A percentile compares a stretch with the other conserved stretches of the same genome.
Conservation (phyloP, 1,140 invertebrate species). For the Vanessa atalanta region DNA sequence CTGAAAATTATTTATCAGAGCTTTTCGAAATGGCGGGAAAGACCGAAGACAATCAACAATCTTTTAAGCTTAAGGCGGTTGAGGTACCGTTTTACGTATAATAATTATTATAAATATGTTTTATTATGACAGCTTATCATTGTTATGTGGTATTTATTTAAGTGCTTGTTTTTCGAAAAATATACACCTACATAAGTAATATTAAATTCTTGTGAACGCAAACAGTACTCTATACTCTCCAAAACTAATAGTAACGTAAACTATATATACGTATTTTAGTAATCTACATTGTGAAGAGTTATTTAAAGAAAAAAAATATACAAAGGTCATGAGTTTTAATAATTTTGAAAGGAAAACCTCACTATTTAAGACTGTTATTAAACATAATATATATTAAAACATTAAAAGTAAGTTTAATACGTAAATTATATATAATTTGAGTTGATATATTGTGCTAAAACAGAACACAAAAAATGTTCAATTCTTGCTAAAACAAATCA, state of each 20-base stretch:
- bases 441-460: conserved; percentile 28
- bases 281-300: no score
- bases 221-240: no score
- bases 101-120: conserved; percentile 7
- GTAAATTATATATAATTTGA: conserved; percentile 16
- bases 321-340: no score
- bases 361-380: background rate
- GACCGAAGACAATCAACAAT: conserved; percentile 35
- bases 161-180: conserved; percentile 26
- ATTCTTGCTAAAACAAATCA: background rate
- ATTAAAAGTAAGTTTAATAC: background rate
- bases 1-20: conserved; percentile 37
- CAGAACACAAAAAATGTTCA: conserved; percentile 2
- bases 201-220: background rate
- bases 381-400: background rate
- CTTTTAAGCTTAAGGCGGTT: conserved; percentile 33
- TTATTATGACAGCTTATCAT: background rate
- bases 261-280: no score
- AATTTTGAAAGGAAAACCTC: background rate
- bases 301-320: no score
- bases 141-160: no score
- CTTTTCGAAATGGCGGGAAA: conserved; percentile 70
- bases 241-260: no score
- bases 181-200: background rate
- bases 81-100: conserved; percentile 29